These are phyloP conservation scores for Papilio polyxenes DNA, from an alignment of 1,140 invertebrate species.

Conservation along the genomic window DNA sequence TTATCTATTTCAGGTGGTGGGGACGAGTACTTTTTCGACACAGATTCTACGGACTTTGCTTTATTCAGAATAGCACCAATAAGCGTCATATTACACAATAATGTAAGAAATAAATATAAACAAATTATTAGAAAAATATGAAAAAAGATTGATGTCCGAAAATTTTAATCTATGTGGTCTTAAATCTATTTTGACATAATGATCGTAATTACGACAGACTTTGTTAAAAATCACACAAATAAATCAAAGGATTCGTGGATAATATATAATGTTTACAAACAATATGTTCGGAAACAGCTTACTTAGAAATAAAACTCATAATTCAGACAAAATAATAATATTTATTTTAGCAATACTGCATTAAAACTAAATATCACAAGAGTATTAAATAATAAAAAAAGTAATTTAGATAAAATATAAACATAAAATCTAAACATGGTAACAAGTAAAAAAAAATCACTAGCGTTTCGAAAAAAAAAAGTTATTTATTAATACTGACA, in stretches of 20 bases:
- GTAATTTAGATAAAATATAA: not conserved
- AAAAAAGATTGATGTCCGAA: too few species aligned
- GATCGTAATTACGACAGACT: not conserved
- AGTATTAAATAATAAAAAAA: conserved; percentile 1
- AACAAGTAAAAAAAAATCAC: not conserved
- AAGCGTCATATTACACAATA: conserved; percentile 53
- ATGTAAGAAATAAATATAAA: conserved; percentile 30
- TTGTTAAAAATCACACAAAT: not conserved
- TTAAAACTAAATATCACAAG: conserved; percentile 40
- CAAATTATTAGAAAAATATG: conserved; percentile 9
- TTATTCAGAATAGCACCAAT: conserved; percentile 56
- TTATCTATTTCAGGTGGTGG: conserved; percentile 55
- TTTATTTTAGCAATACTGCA: conserved; percentile 33
- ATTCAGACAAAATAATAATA: conserved; percentile 7
- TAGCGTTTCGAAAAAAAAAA: conserved; percentile 9
- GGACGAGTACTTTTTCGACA: conserved; percentile 48
- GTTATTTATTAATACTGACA: conserved; percentile 48
- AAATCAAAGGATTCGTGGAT: too few species aligned
- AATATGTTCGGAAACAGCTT: not conserved
- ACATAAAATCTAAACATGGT: not conserved
- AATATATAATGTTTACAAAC: too few species aligned
- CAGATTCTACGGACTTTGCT: conserved; percentile 45
- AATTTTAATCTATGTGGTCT: conserved; percentile 36
- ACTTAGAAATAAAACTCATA: conserved; percentile 29
- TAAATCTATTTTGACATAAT: not conserved